Evolutionary conservation across 2,888 invertebrate species (phyloP).

Genomic region (Cotesia congregata): DNA sequence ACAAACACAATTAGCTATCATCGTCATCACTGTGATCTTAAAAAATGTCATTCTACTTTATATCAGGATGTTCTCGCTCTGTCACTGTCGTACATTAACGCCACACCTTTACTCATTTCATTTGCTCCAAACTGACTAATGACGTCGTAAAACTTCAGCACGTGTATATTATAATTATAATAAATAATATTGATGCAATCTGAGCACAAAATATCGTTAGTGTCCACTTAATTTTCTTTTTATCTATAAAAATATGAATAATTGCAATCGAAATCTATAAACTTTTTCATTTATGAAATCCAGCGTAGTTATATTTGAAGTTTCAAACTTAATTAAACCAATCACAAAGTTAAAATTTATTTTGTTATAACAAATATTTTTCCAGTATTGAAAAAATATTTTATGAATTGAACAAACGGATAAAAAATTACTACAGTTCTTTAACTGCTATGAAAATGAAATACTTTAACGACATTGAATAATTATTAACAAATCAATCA

Average conservation of each 20-base stretch:
- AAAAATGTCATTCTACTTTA: neutral
- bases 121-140: neutral
- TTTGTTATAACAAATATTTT: too few species aligned
- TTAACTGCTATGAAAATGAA: neutral
- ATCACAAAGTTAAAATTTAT: too few species aligned
- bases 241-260: neutral
- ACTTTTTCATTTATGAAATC: too few species aligned
- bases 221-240: neutral
- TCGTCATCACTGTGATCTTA: neutral
- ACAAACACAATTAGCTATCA: slow-evolving; percentile 5
- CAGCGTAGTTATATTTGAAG: too few species aligned
- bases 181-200: neutral
- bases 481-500: neutral
- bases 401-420: too few species aligned
- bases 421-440: too few species aligned
- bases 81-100: neutral
- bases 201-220: neutral
- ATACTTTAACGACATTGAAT: neutral
- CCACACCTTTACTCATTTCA: slow-evolving; percentile 8
- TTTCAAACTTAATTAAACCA: too few species aligned
- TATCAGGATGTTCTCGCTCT: neutral
- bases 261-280: neutral
- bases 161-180: slow-evolving; percentile 12
- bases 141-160: slow-evolving; percentile 4
- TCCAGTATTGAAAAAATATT: too few species aligned